phyloP scores from a whole-genome alignment of 2,888 invertebrate species.

The Iphiclides podalirius region DNA sequence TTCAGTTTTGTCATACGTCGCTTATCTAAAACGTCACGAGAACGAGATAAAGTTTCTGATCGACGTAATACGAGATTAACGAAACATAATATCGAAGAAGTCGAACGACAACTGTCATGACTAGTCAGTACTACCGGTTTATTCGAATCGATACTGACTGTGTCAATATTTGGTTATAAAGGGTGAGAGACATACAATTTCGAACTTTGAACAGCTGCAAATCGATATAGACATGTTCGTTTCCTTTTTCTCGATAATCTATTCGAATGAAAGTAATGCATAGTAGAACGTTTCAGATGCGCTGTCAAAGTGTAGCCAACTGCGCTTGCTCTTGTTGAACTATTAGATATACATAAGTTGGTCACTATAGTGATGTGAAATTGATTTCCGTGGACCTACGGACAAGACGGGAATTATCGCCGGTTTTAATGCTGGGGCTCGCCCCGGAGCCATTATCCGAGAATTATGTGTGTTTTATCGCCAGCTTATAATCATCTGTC shows the following conservation, averaged over 20 bases:
- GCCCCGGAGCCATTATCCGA: constrained; percentile 58
- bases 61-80: not conserved
- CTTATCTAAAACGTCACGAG: constrained; percentile 16
- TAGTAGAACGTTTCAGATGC: too few species aligned
- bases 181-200: too few species aligned
- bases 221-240: too few species aligned
- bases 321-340: too few species aligned
- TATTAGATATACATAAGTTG: too few species aligned
- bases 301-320: too few species aligned
- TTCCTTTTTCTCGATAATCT: too few species aligned
- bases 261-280: too few species aligned
- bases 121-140: constrained; percentile 1
- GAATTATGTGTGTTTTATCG: constrained; percentile 80
- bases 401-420: constrained; percentile 55
- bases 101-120: too few species aligned
- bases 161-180: constrained; percentile 18
- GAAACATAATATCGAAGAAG: not conserved
- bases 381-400: constrained; percentile 55
- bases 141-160: constrained; percentile 2
- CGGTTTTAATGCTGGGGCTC: constrained; percentile 43
- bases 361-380: constrained; percentile 48
- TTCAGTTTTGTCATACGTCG: constrained; percentile 6
- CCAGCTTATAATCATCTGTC: constrained; percentile 80
- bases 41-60: constrained; percentile 15
- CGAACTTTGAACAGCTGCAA: too few species aligned